Evolutionary conservation across 2,888 invertebrate genomes (phyloP).

Genomic region (Cerastis leucographa): DNA sequence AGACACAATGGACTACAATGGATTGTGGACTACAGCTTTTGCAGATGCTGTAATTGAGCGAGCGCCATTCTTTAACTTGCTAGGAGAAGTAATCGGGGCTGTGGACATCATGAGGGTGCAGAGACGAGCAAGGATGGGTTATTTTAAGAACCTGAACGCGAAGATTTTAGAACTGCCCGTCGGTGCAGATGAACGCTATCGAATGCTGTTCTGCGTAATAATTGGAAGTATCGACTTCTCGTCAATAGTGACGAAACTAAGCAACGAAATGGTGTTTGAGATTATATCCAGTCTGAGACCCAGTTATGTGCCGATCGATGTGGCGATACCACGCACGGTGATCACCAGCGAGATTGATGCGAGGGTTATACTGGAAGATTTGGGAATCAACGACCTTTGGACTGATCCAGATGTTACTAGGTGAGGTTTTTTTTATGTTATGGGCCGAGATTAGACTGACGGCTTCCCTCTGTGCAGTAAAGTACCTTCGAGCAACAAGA

Average conservation of each 20-base stretch:
- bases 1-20: slow-evolving; percentile 64
- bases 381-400: slow-evolving; percentile 62
- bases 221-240: slow-evolving; percentile 22
- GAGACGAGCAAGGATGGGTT: slow-evolving; percentile 52
- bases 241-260: not conserved
- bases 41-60: slow-evolving; percentile 52
- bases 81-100: slow-evolving; percentile 57
- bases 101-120: slow-evolving; percentile 65
- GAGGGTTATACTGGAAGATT: slow-evolving; percentile 57
- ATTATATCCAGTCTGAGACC: slow-evolving; percentile 34
- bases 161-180: slow-evolving; percentile 64
- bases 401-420: slow-evolving; percentile 60
- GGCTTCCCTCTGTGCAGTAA: too few relatives aligned
- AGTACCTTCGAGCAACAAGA: not conserved
- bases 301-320: slow-evolving; percentile 54
- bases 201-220: slow-evolving; percentile 54
- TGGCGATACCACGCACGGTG: slow-evolving; percentile 64
- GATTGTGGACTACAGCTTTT: slow-evolving; percentile 65
- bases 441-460: not conserved
- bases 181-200: slow-evolving; percentile 57
- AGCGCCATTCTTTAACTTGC: slow-evolving; percentile 61
- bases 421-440: slow-evolving; percentile 32
- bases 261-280: slow-evolving; percentile 37
- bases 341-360: slow-evolving; percentile 62
- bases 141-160: slow-evolving; percentile 13